Evolutionary conservation across 2,797 vertebrate genomes (phyloP).

Genomic region (Psittacula echo): DNA sequence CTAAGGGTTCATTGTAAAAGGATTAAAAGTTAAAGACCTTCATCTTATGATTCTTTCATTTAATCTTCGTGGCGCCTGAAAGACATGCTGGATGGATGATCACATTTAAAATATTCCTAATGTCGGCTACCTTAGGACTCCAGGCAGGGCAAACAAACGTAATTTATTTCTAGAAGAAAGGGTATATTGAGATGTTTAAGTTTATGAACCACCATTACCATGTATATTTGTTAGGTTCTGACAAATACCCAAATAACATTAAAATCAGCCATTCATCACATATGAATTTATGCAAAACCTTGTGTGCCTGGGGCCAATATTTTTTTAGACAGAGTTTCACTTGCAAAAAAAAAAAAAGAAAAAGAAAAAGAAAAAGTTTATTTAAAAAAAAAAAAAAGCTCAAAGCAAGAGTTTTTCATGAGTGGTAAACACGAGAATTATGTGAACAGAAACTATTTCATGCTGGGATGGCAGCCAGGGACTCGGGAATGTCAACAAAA

Average conservation of each 20-base stretch:
- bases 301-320: conserved; percentile 81
- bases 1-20: conserved; percentile 92
- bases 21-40: conserved; percentile 93
- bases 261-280: conserved; percentile 85
- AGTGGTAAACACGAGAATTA: conserved; percentile 84
- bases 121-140: conserved; percentile 86
- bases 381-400: conserved; percentile 63
- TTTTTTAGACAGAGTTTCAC: conserved; percentile 81
- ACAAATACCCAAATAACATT: conserved; percentile 85
- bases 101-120: conserved; percentile 91
- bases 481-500: conserved; percentile 80
- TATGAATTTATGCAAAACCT: conserved; percentile 85
- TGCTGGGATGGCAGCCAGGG: conserved; percentile 83
- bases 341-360: conserved; percentile 55
- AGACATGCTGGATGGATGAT: conserved; percentile 89
- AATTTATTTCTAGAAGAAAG: conserved; percentile 87
- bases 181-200: conserved; percentile 83
- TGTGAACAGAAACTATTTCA: conserved; percentile 84
- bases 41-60: conserved; percentile 92
- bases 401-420: conserved; percentile 82
- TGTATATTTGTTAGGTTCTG: conserved; percentile 84
- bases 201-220: conserved; percentile 81
- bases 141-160: conserved; percentile 85
- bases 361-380: conserved; percentile 55
- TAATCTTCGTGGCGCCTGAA: conserved; percentile 94